Percentiles rank a stretch among this genome's conserved stretches.
Evolutionary conservation across 2,113 vertebrate species (phyloP).

Genomic region (Edolisoma coerulescens): DNA sequence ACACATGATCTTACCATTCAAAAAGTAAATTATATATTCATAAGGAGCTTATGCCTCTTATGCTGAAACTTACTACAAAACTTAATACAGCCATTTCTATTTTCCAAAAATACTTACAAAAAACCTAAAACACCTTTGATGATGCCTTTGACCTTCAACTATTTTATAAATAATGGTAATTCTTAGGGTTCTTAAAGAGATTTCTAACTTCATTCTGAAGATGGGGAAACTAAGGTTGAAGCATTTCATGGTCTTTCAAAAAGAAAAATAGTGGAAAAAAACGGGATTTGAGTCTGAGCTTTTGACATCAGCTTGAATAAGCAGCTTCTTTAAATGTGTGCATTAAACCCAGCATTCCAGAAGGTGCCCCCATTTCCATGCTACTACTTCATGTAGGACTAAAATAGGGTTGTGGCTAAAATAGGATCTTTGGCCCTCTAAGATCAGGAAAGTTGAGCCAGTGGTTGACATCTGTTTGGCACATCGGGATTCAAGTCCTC

Average conservation of each 20-base stretch:
- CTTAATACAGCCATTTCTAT: not conserved
- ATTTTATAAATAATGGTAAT: not conserved
- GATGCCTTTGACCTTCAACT: not conserved
- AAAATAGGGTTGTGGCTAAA: not conserved
- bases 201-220: not conserved
- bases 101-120: not conserved
- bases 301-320: not conserved
- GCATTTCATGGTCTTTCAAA: not conserved
- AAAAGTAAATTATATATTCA: not conserved
- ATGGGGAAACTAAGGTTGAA: not conserved
- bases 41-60: constrained; percentile 5
- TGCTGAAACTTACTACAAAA: not conserved
- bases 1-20: not conserved
- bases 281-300: not conserved
- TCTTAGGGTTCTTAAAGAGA: not conserved
- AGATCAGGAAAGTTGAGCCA: not conserved
- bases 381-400: not conserved
- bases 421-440: not conserved
- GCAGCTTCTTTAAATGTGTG: not conserved
- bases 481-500: not conserved
- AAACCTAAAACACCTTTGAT: accelerated
- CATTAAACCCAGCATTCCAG: constrained; percentile 17
- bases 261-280: not conserved
- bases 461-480: not conserved
- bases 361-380: not conserved